Percentiles rank a stretch among this genome's conserved stretches.
These are phyloP conservation scores for Protomyctophum bolini DNA, from an alignment of 2,113 vertebrate genomes.

Conservation along the genomic window DNA sequence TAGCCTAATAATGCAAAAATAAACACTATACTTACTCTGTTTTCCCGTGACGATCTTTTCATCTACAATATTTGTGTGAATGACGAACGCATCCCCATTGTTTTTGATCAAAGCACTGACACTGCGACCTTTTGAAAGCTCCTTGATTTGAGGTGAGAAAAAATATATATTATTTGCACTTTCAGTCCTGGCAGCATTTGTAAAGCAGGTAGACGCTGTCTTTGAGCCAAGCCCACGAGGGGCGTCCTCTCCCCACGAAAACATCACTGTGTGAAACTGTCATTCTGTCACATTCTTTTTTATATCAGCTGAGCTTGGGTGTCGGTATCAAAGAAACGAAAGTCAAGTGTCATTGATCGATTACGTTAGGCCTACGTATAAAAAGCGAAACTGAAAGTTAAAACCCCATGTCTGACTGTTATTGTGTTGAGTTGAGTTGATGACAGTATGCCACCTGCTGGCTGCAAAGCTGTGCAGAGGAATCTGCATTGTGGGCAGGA, in stretches of 20 bases:
- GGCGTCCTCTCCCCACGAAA: conserved; percentile 56
- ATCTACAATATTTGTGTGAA: background rate
- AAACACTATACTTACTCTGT: conserved; percentile 42
- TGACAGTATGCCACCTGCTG: background rate
- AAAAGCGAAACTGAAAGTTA: background rate
- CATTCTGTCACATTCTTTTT: background rate
- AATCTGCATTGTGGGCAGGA: too few species aligned
- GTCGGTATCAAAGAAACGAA: too few species aligned
- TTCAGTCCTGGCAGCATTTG: background rate
- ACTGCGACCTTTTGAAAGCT: conserved; percentile 19
- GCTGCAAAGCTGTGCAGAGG: too few species aligned
- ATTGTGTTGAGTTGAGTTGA: background rate
- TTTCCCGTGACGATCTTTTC: conserved; percentile 42
- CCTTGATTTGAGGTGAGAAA: background rate
- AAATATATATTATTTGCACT: background rate
- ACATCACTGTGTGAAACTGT: conserved; percentile 32
- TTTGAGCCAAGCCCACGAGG: conserved; percentile 21
- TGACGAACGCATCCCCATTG: conserved; percentile 32
- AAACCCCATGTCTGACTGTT: background rate
- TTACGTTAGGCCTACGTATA: background rate
- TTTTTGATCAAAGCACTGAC: conserved; percentile 35
- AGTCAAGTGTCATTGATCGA: background rate
- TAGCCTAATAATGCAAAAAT: background rate
- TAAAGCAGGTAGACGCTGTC: background rate
- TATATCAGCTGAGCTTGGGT: too few species aligned